Evolutionary conservation across 2,888 invertebrate species (phyloP).

Genomic region (Leptopilina syphax): DNA sequence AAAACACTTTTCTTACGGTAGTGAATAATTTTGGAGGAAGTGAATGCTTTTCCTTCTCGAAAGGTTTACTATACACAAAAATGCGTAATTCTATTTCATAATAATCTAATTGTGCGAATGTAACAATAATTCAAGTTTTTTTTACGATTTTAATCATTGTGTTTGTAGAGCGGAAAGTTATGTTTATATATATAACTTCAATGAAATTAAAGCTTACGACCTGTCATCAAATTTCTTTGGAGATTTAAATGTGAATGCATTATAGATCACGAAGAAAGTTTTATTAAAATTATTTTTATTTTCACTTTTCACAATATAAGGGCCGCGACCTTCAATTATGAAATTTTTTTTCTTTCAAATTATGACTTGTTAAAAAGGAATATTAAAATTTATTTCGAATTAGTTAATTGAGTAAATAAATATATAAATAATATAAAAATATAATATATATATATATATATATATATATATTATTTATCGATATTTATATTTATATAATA

Average conservation of each 20-base stretch:
- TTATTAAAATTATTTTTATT: neutral
- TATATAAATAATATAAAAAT: too few species aligned
- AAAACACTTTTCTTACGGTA: neutral
- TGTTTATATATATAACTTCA: neutral
- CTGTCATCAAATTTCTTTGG: neutral
- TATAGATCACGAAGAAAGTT: neutral
- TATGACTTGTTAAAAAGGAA: too few species aligned
- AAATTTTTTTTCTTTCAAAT: too few species aligned
- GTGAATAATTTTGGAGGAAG: neutral
- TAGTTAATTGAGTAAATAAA: too few species aligned
- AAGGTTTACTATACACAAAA: neutral
- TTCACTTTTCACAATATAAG: neutral
- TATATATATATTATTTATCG: too few species aligned
- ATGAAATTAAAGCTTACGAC: neutral
- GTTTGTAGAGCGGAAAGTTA: constrained; percentile 5
- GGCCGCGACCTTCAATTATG: neutral
- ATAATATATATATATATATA: too few species aligned
- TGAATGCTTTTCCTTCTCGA: neutral
- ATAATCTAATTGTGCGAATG: neutral
- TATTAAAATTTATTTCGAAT: too few species aligned
- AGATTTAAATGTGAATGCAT: neutral
- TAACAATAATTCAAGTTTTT: neutral
- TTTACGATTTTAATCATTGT: neutral
- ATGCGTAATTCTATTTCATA: constrained; percentile 29
- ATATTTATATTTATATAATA: too few species aligned